Percentiles rank a stretch among this genome's conserved stretches.
Evolutionary conservation across 2,113 vertebrate genomes (phyloP).

Genomic region (Actenoides lindsayi): DNA sequence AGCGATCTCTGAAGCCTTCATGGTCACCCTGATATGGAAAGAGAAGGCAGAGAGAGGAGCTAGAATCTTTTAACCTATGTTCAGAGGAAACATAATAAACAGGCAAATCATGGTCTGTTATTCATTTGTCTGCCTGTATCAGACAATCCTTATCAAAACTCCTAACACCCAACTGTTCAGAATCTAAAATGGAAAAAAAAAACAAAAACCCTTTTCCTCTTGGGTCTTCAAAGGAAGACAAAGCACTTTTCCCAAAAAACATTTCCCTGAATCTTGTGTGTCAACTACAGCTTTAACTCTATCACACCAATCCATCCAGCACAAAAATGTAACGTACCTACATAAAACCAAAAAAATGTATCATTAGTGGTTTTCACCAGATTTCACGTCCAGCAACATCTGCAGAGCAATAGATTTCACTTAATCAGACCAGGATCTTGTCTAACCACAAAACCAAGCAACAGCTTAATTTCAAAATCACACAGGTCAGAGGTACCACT

Average conservation of each 20-base stretch:
- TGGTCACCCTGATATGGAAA: rapidly evolving
- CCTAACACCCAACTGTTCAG: not conserved
- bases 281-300: conserved; percentile 36
- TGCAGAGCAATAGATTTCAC: conserved; percentile 56
- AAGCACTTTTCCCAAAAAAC: not conserved
- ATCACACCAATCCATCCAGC: conserved; percentile 42
- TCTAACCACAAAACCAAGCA: conserved; percentile 61
- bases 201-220: not conserved
- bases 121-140: not conserved
- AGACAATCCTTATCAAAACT: not conserved
- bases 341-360: conserved; percentile 62
- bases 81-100: not conserved
- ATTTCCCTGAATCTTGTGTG: not conserved
- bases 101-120: not conserved
- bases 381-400: conserved; percentile 56
- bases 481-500: not conserved
- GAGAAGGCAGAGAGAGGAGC: not conserved
- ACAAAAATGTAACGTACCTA: conserved; percentile 69
- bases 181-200: not conserved
- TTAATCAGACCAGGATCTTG: conserved; percentile 35
- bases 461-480: conserved; percentile 59
- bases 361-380: conserved; percentile 64
- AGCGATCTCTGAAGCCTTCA: not conserved
- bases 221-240: conserved; percentile 45
- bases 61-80: not conserved